These are phyloP conservation scores for Agapostemon virescens DNA, from an alignment of 2,888 invertebrate species.

Conservation along the genomic window DNA sequence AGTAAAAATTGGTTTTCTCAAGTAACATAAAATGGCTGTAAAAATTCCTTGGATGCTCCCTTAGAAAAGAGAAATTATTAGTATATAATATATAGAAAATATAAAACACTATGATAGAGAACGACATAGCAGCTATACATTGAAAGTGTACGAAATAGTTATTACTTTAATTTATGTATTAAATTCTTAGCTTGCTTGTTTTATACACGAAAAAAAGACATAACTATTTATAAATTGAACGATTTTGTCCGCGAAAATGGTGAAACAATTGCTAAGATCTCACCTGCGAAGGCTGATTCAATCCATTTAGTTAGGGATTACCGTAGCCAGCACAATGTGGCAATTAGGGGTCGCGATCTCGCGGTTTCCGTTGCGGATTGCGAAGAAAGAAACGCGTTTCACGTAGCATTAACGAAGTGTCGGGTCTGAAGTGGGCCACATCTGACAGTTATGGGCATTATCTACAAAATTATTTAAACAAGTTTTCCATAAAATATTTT, in stretches of 20 bases:
- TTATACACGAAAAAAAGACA: too few relatives aligned
- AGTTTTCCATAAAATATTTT: too few relatives aligned
- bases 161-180: too few relatives aligned
- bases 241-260: too few relatives aligned
- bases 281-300: background rate
- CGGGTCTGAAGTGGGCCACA: constrained; percentile 41
- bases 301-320: background rate
- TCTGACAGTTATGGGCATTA: constrained; percentile 40
- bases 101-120: too few relatives aligned
- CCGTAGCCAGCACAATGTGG: background rate
- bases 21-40: background rate
- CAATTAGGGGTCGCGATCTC: constrained; percentile 11
- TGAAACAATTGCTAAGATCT: background rate
- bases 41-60: background rate
- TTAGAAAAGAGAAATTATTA: background rate
- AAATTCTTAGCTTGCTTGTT: too few relatives aligned
- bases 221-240: too few relatives aligned
- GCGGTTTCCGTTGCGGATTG: background rate
- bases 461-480: too few relatives aligned
- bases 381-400: constrained; percentile 8
- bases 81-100: too few relatives aligned
- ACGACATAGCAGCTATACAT: too few relatives aligned
- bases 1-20: background rate
- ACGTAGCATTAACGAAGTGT: constrained; percentile 34
- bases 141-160: too few relatives aligned